Conservation (phyloP, 1,140 invertebrate genomes). For the Drosophila melanica region DNA sequence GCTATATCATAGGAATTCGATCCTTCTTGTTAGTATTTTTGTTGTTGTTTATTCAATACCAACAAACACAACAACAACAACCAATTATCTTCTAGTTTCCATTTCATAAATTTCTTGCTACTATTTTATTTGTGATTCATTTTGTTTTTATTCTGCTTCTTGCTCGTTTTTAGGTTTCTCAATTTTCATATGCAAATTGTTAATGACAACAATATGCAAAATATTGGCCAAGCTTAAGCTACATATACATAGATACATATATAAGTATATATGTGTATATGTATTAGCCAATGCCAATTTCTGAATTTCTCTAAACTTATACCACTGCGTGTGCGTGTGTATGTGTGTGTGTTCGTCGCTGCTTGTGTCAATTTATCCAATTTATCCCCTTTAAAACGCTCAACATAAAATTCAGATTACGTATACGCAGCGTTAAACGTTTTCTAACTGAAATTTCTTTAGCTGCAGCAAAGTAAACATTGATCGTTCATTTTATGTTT, state of each 20-base stretch:
- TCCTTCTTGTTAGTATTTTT: no score
- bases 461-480: slow-evolving; percentile 1
- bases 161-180: slow-evolving; percentile 6
- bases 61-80: not conserved
- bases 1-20: no score
- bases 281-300: not conserved
- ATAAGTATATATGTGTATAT: not conserved
- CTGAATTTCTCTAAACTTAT: not conserved
- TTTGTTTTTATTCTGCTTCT: slow-evolving; percentile 1
- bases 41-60: slow-evolving; percentile 3
- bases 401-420: slow-evolving; percentile 8
- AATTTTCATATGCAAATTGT: slow-evolving; percentile 52
- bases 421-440: slow-evolving; percentile 14
- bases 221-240: slow-evolving; percentile 11
- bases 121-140: not conserved
- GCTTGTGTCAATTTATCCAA: slow-evolving; percentile 1
- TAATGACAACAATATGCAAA: slow-evolving; percentile 44
- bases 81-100: not conserved
- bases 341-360: not conserved
- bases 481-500: not conserved
- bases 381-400: not conserved
- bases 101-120: slow-evolving; percentile 7
- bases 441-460: not conserved
- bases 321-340: not conserved
- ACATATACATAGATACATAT: slow-evolving; percentile 2